These are phyloP conservation scores for Centroberyx gerrardi DNA, from an alignment of 2,797 vertebrate genomes.

Conservation along the genomic window DNA sequence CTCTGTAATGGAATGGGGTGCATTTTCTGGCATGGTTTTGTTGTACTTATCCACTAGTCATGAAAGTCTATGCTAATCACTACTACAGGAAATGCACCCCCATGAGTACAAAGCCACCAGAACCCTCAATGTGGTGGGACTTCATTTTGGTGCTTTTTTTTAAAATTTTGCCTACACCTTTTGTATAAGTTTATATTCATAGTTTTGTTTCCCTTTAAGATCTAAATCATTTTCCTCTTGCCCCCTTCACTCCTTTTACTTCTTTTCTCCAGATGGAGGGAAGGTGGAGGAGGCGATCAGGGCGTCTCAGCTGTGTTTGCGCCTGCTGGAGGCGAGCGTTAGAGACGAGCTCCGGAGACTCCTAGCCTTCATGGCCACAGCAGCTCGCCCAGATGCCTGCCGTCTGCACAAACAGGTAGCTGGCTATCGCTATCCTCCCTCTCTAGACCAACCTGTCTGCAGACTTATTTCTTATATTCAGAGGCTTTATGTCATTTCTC, in stretches of 20 bases:
- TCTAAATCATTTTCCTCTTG: neutral
- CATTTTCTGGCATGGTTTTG: neutral
- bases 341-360: slow-evolving; percentile 87
- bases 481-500: neutral
- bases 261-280: slow-evolving; percentile 60
- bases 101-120: neutral
- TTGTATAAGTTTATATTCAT: no score
- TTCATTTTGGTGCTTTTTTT: no score
- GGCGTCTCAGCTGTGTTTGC: slow-evolving; percentile 88
- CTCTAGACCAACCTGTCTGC: neutral
- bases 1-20: neutral
- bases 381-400: slow-evolving; percentile 79
- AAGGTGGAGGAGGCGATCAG: slow-evolving; percentile 84
- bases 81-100: no score
- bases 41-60: neutral
- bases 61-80: neutral
- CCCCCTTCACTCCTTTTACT: neutral
- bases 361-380: slow-evolving; percentile 84
- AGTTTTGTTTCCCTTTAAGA: neutral
- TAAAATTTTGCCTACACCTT: no score
- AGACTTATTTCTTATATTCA: no score
- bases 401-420: slow-evolving; percentile 88
- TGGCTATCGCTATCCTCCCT: neutral
- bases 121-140: no score
- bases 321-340: slow-evolving; percentile 82